Conservation (phyloP, 2,113 vertebrate species). For the Xiphophorus couchianus region DNA sequence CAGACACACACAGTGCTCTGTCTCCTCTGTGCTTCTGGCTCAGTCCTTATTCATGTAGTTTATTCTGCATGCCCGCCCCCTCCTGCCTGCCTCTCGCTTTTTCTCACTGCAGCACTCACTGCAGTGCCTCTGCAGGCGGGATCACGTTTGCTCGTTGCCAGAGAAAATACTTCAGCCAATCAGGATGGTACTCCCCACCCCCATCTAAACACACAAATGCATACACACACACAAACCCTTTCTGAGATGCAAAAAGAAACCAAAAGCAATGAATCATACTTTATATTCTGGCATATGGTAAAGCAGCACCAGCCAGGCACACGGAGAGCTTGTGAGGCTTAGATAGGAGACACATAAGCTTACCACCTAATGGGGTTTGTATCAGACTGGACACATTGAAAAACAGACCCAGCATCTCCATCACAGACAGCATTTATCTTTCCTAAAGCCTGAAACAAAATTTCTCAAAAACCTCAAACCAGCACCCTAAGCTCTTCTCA, state of each 20-base stretch:
- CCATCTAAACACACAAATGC: conserved; percentile 34
- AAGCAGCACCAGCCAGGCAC: conserved; percentile 22
- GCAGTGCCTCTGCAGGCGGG: conserved; percentile 83
- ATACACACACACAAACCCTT: conserved; percentile 12
- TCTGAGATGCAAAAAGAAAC: conserved; percentile 35
- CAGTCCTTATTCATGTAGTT: conserved; percentile 65
- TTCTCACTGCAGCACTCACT: conserved; percentile 77
- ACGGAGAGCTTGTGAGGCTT: conserved; percentile 34
- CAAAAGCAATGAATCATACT: conserved; percentile 34
- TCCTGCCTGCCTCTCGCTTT: conserved; percentile 31
- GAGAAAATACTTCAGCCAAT: conserved; percentile 77
- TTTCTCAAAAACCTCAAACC: conserved; percentile 17
- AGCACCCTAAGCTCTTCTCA: conserved; percentile 15
- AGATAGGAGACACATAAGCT: conserved; percentile 29
- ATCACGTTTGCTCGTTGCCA: conserved; percentile 74
- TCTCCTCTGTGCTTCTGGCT: conserved; percentile 60
- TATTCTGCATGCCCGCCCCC: conserved; percentile 45
- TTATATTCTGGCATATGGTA: conserved; percentile 39
- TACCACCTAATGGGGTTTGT: conserved; percentile 19
- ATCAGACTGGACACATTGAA: conserved; percentile 1
- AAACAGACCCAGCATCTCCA: conserved; percentile 29
- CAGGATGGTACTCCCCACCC: conserved; percentile 37
- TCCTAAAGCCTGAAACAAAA: conserved; percentile 7
- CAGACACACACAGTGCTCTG: conserved; percentile 24
- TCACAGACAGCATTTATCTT: neutral